Percentiles rank a stretch among this genome's conserved stretches.
These are phyloP conservation scores for Diabrotica balteata DNA, from an alignment of 2,888 invertebrate species.

Conservation along the genomic window DNA sequence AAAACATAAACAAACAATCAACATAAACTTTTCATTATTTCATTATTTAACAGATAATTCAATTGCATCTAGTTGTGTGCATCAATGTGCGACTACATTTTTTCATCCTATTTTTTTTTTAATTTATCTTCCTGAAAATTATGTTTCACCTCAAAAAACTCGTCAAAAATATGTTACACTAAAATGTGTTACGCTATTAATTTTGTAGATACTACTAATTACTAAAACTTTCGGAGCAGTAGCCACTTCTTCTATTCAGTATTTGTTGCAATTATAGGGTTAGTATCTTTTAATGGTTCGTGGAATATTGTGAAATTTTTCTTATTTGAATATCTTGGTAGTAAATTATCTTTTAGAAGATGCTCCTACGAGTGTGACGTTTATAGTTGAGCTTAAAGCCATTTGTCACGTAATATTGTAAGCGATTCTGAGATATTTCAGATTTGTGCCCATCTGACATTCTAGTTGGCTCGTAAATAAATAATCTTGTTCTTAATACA, in stretches of 20 bases:
- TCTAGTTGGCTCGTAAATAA: too few species aligned
- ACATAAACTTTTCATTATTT: too few species aligned
- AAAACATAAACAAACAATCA: too few species aligned
- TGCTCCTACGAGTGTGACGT: conserved; percentile 14
- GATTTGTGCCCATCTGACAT: neutral
- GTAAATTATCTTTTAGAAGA: conserved; percentile 23
- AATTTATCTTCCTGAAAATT: too few species aligned
- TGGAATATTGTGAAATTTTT: conserved; percentile 19
- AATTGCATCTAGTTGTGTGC: too few species aligned
- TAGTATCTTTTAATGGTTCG: conserved; percentile 22
- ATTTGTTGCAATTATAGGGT: conserved; percentile 9
- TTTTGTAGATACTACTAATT: neutral
- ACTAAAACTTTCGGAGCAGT: neutral
- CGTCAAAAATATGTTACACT: too few species aligned
- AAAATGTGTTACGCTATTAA: too few species aligned
- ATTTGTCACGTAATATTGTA: conserved; percentile 13
- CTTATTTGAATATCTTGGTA: conserved; percentile 15
- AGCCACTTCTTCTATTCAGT: conserved; percentile 2
- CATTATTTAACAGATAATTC: too few species aligned
- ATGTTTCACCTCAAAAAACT: too few species aligned
- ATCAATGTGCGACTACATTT: too few species aligned
- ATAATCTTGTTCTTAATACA: too few species aligned
- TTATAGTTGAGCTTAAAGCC: conserved; percentile 13
- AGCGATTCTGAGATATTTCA: conserved; percentile 4
- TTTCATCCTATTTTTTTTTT: too few species aligned